These are phyloP conservation scores for Seira ritae DNA, from an alignment of 2,888 invertebrate species.

Conservation along the genomic window DNA sequence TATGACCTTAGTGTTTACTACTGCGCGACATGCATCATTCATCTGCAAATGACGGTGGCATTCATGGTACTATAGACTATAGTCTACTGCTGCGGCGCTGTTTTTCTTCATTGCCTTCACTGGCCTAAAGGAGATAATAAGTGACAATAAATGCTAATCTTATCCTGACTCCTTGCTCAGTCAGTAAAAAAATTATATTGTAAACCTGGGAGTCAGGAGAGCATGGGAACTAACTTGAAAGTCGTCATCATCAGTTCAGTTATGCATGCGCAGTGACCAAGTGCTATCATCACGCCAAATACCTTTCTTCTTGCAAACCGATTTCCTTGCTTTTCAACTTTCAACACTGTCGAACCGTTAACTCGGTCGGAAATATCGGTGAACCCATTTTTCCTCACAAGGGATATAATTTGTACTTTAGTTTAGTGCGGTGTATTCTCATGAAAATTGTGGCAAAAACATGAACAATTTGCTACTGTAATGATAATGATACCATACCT, in stretches of 20 bases:
- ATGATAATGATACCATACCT: too few relatives aligned
- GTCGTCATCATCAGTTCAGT: neutral
- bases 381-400: neutral
- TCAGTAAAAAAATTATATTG: neutral
- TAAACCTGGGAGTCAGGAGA: conserved; percentile 11
- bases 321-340: neutral
- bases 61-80: neutral
- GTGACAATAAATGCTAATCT: conserved; percentile 11
- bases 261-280: neutral
- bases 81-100: neutral
- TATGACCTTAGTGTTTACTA: conserved; percentile 32
- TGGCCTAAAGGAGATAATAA: conserved; percentile 9
- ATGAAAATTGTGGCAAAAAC: neutral
- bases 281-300: neutral
- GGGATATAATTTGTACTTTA: neutral
- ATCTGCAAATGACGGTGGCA: conserved; percentile 3
- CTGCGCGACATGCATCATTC: conserved; percentile 16
- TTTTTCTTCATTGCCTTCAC: conserved; percentile 10
- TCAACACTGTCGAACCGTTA: conserved; percentile 19
- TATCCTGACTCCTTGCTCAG: conserved; percentile 1
- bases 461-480: too few relatives aligned
- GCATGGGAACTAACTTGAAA: neutral
- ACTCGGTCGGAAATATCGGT: neutral
- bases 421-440: conserved; percentile 19
- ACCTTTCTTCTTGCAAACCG: neutral